Percentiles rank a stretch among this genome's conserved stretches.
phyloP scores from a whole-genome alignment of 2,888 invertebrate species.

The Lasioglossum lativentre region DNA sequence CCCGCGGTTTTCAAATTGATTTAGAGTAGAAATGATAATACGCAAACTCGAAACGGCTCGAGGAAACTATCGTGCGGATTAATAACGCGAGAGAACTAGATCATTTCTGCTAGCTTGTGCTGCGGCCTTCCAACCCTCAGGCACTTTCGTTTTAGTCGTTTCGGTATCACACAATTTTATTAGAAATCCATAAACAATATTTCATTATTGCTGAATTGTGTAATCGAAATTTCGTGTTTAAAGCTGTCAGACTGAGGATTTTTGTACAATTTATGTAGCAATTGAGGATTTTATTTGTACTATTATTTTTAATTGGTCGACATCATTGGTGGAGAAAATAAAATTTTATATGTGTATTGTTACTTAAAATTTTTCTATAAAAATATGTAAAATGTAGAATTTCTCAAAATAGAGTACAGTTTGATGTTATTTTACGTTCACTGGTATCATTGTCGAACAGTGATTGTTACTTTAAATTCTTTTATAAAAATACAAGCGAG shows the following conservation, averaged over 20 bases:
- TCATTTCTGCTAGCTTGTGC: background rate
- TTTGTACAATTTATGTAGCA: no score
- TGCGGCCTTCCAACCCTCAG: slow-evolving; percentile 2
- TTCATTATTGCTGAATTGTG: no score
- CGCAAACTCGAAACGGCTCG: slow-evolving; percentile 6
- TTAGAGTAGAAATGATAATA: slow-evolving; percentile 12
- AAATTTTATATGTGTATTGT: no score
- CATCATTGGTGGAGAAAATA: no score
- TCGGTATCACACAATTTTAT: background rate
- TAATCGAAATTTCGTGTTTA: background rate
- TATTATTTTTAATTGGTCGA: no score
- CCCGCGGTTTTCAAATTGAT: slow-evolving; percentile 51
- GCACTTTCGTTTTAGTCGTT: background rate
- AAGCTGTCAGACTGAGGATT: no score
- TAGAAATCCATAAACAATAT: background rate
- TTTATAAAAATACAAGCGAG: background rate
- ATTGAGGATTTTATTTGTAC: background rate
- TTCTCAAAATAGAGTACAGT: background rate
- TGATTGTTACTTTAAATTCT: background rate
- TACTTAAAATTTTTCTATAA: no score
- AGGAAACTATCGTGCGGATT: slow-evolving; percentile 6
- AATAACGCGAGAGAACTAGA: background rate
- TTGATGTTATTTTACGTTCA: background rate
- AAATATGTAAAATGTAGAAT: background rate
- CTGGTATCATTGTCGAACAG: background rate